Percentiles rank a stretch among this genome's conserved stretches.
Evolutionary conservation across 35 echinoderm and acorn worm species (phyloP).

Genomic region (Strongylocentrotus purpuratus): DNA sequence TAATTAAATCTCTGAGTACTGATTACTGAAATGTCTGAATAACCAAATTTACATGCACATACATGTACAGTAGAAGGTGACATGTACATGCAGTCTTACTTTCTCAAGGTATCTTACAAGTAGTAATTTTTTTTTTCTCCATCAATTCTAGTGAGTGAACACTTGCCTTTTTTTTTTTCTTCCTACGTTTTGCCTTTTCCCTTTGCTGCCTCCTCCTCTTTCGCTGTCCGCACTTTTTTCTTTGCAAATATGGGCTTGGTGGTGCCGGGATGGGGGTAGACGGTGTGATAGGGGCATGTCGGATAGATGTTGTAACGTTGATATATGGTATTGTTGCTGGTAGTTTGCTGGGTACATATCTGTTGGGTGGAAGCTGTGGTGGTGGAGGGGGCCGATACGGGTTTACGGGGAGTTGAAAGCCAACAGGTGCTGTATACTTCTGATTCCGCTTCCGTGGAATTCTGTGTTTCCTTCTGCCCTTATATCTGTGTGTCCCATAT

Average conservation of each 20-base stretch:
- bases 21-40: not conserved
- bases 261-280: too few species aligned
- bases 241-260: too few species aligned
- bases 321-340: not conserved
- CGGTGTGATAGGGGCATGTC: too few species aligned
- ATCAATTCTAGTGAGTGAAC: not conserved
- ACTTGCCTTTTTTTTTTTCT: not conserved
- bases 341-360: not conserved
- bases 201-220: not conserved
- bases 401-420: not conserved
- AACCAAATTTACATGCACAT: not conserved
- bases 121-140: not conserved
- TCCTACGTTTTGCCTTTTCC: not conserved
- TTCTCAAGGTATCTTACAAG: not conserved
- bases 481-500: too few species aligned
- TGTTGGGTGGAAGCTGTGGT: not conserved
- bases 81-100: not conserved
- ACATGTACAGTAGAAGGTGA: not conserved
- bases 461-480: too few species aligned
- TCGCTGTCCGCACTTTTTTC: too few species aligned
- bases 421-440: not conserved
- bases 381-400: not conserved
- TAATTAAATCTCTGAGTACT: not conserved
- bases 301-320: too few species aligned
- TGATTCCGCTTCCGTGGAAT: not conserved